A percentile compares a stretch with the other conserved stretches of the same genome.
These are phyloP conservation scores for Blennius ocellaris DNA, from an alignment of 2,113 vertebrate species.

Conservation along the genomic window DNA sequence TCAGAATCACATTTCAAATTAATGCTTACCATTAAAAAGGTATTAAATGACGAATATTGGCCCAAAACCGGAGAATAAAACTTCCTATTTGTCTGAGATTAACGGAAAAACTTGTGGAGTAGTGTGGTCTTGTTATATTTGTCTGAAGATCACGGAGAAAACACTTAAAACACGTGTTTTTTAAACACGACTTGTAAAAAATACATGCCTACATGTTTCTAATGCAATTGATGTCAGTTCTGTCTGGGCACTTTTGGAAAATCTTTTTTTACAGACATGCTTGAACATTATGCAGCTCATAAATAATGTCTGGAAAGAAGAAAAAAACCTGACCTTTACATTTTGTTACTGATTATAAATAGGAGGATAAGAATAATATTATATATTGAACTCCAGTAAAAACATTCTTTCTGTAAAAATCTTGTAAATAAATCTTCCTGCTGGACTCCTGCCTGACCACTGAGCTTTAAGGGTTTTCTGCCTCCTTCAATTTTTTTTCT, in stretches of 20 bases:
- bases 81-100: neutral
- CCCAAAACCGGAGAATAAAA: conserved; percentile 14
- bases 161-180: neutral
- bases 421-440: conserved; percentile 59
- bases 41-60: neutral
- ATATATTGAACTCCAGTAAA: conserved; percentile 24
- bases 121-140: conserved; percentile 10
- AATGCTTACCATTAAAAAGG: neutral
- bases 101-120: conserved; percentile 4
- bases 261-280: conserved; percentile 14
- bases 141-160: neutral
- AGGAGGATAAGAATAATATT: conserved; percentile 54
- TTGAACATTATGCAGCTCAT: conserved; percentile 55
- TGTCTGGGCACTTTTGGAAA: conserved; percentile 32
- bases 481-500: neutral
- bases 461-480: conserved; percentile 18
- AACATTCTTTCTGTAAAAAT: conserved; percentile 42
- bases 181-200: conserved; percentile 9
- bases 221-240: conserved; percentile 16
- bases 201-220: conserved; percentile 8
- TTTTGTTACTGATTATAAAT: conserved; percentile 51
- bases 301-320: conserved; percentile 52
- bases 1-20: conserved; percentile 21
- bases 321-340: conserved; percentile 28
- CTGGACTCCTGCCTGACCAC: conserved; percentile 31